Conservation (phyloP, 2,113 vertebrate species). For the Chamaea fasciata region DNA sequence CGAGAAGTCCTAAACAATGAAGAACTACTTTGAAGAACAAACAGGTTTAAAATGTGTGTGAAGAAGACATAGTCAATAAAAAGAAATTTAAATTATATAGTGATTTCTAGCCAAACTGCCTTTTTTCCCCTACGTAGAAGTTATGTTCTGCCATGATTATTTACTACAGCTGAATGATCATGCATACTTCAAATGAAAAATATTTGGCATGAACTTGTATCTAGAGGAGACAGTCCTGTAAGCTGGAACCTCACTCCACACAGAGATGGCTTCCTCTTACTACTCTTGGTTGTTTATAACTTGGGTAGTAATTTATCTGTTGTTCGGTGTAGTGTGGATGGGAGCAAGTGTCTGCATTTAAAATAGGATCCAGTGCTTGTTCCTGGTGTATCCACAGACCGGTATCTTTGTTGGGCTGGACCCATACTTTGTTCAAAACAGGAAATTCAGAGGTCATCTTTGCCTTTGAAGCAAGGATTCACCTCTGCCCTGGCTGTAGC, state of each 20-base stretch:
- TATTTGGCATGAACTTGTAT: neutral
- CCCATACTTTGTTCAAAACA: neutral
- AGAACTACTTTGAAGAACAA: neutral
- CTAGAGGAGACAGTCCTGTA: neutral
- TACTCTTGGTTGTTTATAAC: neutral
- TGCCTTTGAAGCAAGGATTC: neutral
- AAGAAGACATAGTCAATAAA: neutral
- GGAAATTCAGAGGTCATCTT: neutral
- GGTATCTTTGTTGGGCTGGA: neutral
- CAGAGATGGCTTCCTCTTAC: neutral
- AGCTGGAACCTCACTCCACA: neutral
- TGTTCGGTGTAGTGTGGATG: rapidly evolving
- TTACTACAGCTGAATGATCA: neutral
- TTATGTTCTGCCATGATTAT: neutral
- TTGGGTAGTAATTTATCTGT: neutral
- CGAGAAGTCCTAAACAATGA: neutral
- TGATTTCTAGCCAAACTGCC: neutral
- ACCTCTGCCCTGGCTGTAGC: neutral
- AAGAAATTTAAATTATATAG: neutral
- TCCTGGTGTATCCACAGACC: neutral
- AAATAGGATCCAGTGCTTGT: neutral
- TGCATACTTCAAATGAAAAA: neutral
- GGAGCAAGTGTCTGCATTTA: neutral
- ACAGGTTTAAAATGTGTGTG: neutral
- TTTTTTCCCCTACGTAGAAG: neutral